phyloP scores from a whole-genome alignment of 2,113 vertebrate species.

The Cichladusa arquata region DNA sequence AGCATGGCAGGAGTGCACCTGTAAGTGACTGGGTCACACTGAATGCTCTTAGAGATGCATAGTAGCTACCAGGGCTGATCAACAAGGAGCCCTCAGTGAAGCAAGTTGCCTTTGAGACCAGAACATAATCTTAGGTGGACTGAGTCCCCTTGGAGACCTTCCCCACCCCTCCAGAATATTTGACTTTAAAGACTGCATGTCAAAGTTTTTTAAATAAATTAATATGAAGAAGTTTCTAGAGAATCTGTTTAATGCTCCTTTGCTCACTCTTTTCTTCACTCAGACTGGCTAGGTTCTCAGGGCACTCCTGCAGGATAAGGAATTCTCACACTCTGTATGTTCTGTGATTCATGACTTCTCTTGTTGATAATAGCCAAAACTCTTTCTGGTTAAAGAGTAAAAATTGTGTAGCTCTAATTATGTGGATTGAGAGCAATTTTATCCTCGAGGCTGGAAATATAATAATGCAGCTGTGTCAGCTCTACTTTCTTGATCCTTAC shows the following conservation, averaged over 20 bases:
- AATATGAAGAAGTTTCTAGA: neutral
- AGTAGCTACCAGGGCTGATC: neutral
- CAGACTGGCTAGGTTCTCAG: neutral
- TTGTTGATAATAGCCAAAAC: neutral
- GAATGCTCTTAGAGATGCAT: neutral
- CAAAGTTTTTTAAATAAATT: neutral
- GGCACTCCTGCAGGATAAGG: neutral
- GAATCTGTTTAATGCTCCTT: neutral
- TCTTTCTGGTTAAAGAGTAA: neutral
- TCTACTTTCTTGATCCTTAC: neutral
- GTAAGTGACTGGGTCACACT: neutral
- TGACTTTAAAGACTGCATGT: neutral
- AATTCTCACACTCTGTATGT: neutral
- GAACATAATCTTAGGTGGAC: neutral
- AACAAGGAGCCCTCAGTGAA: neutral
- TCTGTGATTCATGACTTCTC: neutral
- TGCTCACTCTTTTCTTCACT: neutral
- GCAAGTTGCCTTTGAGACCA: neutral
- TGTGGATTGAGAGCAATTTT: rapidly evolving
- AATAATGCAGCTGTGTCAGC: neutral
- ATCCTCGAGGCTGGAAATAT: neutral
- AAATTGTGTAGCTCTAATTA: neutral
- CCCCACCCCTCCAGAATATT: neutral
- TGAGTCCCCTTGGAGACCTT: neutral
- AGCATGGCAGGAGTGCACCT: neutral